Conservation (phyloP, 1,140 invertebrate genomes). For the Bemisia tabaci region DNA sequence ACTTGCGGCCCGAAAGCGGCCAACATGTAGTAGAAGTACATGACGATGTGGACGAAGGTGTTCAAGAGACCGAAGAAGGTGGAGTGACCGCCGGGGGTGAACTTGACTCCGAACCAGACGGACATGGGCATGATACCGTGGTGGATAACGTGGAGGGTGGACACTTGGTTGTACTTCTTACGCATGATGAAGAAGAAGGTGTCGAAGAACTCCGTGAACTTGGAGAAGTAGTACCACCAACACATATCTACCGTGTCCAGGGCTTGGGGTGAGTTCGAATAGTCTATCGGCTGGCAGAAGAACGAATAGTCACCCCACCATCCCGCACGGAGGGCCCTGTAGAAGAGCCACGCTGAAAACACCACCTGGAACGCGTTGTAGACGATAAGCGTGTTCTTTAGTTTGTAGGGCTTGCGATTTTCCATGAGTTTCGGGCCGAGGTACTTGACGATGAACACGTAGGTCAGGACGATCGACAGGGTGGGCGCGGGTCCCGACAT, state of each 20-base stretch:
- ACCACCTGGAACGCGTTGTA: slow-evolving; percentile 80
- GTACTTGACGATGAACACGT: slow-evolving; percentile 62
- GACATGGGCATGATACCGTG: slow-evolving; percentile 93
- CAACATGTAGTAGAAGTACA: slow-evolving; percentile 79
- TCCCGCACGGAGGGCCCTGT: slow-evolving; percentile 52
- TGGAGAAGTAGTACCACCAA: slow-evolving; percentile 97
- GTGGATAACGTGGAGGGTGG: slow-evolving; percentile 88
- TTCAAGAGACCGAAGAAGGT: slow-evolving; percentile 75
- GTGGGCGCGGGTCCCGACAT: slow-evolving; percentile 75
- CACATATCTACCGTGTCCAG: slow-evolving; percentile 62
- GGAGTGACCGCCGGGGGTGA: slow-evolving; percentile 76
- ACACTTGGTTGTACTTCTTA: slow-evolving; percentile 87
- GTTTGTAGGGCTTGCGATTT: slow-evolving; percentile 66
- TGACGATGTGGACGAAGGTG: slow-evolving; percentile 70
- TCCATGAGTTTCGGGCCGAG: slow-evolving; percentile 72
- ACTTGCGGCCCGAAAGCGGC: slow-evolving; percentile 69
- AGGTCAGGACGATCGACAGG: slow-evolving; percentile 55
- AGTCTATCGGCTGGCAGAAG: slow-evolving; percentile 76
- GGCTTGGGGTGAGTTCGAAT: slow-evolving; percentile 56
- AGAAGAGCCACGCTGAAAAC: slow-evolving; percentile 68
- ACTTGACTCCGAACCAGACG: slow-evolving; percentile 93
- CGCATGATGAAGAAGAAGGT: slow-evolving; percentile 86
- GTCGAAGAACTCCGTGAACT: slow-evolving; percentile 91
- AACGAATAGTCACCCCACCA: slow-evolving; percentile 71
- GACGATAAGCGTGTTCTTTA: slow-evolving; percentile 58